phyloP scores from a whole-genome alignment of 2,888 invertebrate species.

The Dolomedes plantarius region DNA sequence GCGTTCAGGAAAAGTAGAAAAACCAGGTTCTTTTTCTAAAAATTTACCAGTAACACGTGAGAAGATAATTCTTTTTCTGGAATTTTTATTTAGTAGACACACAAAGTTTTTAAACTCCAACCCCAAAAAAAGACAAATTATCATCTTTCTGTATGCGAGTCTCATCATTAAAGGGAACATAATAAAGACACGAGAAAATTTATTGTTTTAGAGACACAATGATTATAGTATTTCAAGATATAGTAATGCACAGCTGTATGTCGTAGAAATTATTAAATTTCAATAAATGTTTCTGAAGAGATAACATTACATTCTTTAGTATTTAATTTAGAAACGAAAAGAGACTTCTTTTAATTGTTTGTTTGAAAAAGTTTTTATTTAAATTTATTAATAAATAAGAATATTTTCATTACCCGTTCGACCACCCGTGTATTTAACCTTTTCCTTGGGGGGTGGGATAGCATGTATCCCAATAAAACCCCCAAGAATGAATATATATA shows the following conservation, averaged over 20 bases:
- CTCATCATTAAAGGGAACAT: not conserved
- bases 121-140: conserved; percentile 4
- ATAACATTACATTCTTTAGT: no score
- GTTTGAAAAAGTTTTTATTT: no score
- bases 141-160: not conserved
- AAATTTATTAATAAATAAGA: no score
- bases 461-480: no score
- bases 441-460: no score
- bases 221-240: not conserved
- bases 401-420: no score
- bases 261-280: not conserved
- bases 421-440: no score
- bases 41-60: not conserved
- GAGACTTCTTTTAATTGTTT: no score
- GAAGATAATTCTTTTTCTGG: not conserved
- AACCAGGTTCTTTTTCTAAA: not conserved
- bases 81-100: not conserved
- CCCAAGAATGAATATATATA: no score
- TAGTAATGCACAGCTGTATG: not conserved
- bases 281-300: not conserved
- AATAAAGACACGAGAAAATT: not conserved
- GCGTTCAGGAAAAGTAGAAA: not conserved
- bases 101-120: not conserved
- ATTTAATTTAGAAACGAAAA: no score
- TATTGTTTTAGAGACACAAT: not conserved